Percentiles rank a stretch among this genome's conserved stretches.
phyloP scores from a whole-genome alignment of 2,113 vertebrate genomes.

The Salvelinus alpinus region DNA sequence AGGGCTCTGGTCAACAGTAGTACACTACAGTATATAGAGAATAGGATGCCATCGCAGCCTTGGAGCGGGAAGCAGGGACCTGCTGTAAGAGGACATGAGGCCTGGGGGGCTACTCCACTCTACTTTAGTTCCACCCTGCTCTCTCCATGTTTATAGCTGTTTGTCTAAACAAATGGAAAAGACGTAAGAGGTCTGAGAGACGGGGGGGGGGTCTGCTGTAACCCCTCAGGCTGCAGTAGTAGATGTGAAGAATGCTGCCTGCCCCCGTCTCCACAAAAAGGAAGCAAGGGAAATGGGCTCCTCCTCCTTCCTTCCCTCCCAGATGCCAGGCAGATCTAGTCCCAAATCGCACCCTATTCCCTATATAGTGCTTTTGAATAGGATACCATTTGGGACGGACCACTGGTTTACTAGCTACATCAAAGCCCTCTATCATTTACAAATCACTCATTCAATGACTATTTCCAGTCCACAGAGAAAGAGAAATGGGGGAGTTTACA shows the following conservation, averaged over 20 bases:
- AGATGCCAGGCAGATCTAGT: too few relatives aligned
- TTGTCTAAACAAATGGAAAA: constrained; percentile 72
- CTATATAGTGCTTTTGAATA: constrained; percentile 45
- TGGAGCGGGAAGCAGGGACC: constrained; percentile 29
- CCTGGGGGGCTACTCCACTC: neutral
- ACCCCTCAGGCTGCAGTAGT: constrained; percentile 53
- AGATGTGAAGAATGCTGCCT: neutral
- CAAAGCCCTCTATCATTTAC: constrained; percentile 58
- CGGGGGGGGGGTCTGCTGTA: constrained; percentile 20
- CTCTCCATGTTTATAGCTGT: constrained; percentile 57
- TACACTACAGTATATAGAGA: too few relatives aligned
- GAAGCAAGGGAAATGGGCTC: constrained; percentile 43
- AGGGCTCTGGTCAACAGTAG: too few relatives aligned
- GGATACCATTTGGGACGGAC: too few relatives aligned
- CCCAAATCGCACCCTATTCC: too few relatives aligned
- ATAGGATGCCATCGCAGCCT: neutral
- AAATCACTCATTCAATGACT: constrained; percentile 46
- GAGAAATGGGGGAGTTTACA: constrained; percentile 10
- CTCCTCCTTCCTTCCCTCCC: too few relatives aligned
- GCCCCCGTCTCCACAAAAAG: too few relatives aligned
- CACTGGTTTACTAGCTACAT: constrained; percentile 48
- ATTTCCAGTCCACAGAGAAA: constrained; percentile 19
- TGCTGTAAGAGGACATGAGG: constrained; percentile 43
- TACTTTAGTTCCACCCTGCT: constrained; percentile 34
- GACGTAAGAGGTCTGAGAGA: constrained; percentile 59